phyloP scores from a whole-genome alignment of 2,888 invertebrate species.

The Yponomeuta malinellus region DNA sequence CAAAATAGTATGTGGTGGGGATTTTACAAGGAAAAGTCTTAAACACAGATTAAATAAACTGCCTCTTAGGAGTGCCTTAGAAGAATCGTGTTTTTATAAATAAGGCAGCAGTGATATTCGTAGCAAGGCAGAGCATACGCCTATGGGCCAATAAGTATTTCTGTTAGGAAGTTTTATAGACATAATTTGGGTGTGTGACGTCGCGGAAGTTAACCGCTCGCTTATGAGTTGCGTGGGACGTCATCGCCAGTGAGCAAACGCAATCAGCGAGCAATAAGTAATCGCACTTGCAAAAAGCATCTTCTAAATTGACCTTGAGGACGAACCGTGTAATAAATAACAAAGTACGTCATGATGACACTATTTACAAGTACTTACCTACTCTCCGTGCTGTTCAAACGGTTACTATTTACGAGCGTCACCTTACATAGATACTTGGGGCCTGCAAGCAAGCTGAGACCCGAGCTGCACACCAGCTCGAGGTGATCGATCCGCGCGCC shows the following conservation, averaged over 20 bases:
- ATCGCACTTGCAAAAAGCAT: not conserved
- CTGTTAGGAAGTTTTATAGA: not conserved
- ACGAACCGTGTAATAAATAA: not conserved
- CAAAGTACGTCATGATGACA: not conserved
- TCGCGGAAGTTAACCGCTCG: not conserved
- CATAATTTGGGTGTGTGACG: not conserved
- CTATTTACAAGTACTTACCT: not conserved
- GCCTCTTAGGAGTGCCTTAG: too few relatives aligned
- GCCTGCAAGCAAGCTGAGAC: not conserved
- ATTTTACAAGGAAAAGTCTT: too few relatives aligned
- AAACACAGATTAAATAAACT: too few relatives aligned
- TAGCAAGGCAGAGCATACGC: too few relatives aligned
- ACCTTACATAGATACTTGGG: not conserved
- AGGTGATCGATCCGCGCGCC: not conserved
- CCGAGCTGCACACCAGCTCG: not conserved
- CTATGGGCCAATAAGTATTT: too few relatives aligned
- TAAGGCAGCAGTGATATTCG: too few relatives aligned
- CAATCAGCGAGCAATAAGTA: not conserved
- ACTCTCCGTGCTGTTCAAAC: not conserved
- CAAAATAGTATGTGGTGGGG: too few relatives aligned
- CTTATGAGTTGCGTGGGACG: not conserved
- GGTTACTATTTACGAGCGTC: not conserved
- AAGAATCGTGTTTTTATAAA: too few relatives aligned
- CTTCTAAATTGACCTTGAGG: not conserved
- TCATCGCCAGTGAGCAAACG: not conserved